Evolutionary conservation across 2,888 invertebrate species (phyloP).

Genomic region (Drosophila gaucha): DNA sequence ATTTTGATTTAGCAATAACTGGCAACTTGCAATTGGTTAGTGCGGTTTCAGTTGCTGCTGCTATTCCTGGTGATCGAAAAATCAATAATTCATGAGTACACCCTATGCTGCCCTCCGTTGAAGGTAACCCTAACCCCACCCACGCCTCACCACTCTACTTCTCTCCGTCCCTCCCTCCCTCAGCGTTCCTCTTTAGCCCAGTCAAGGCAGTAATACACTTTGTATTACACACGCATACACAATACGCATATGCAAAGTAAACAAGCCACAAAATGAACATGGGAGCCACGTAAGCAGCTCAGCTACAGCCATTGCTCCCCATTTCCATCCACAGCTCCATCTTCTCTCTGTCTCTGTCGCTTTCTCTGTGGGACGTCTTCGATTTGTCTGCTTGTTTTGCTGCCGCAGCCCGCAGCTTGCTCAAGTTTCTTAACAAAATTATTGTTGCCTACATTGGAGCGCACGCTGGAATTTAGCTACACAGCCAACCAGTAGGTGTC

Average conservation of each 20-base stretch:
- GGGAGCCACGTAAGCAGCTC: slow-evolving; percentile 43
- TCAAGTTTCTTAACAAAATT: slow-evolving; percentile 60
- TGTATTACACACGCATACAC: slow-evolving; percentile 52
- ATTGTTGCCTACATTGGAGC: slow-evolving; percentile 66
- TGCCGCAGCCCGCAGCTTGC: slow-evolving; percentile 46
- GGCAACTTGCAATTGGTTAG: slow-evolving; percentile 8
- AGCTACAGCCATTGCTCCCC: slow-evolving; percentile 9
- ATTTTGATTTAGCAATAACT: slow-evolving; percentile 24
- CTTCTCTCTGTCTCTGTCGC: background rate
- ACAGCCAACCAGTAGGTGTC: slow-evolving; percentile 3
- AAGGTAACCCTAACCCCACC: background rate
- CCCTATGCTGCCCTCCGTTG: slow-evolving; percentile 2
- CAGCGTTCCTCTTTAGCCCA: no score
- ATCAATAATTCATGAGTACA: slow-evolving; percentile 72
- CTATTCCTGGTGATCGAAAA: slow-evolving; percentile 66
- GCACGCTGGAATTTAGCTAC: slow-evolving; percentile 35
- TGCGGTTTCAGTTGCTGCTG: slow-evolving; percentile 5
- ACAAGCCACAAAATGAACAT: slow-evolving; percentile 77
- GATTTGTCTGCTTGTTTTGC: slow-evolving; percentile 59
- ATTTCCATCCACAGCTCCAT: background rate
- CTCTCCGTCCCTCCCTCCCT: background rate
- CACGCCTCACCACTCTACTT: background rate
- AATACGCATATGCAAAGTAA: slow-evolving; percentile 72
- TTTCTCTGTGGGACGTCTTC: slow-evolving; percentile 43
- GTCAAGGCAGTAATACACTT: slow-evolving; percentile 21